phyloP scores from a whole-genome alignment of 1,140 invertebrate genomes.

The Gryon sp. region DNA sequence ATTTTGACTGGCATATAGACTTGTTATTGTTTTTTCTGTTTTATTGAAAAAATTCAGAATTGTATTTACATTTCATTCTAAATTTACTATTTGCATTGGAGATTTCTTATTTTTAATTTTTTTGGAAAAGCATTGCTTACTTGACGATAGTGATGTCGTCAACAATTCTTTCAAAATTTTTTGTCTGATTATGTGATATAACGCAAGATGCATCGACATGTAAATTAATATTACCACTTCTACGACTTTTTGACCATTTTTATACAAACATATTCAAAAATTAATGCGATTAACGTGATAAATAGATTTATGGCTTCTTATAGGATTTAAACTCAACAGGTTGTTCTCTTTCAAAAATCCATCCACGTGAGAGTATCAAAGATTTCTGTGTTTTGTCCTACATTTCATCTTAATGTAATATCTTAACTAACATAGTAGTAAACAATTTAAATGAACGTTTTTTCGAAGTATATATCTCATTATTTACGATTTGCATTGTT shows the following conservation, averaged over 20 bases:
- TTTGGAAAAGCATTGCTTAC: too few relatives aligned
- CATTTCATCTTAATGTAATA: too few relatives aligned
- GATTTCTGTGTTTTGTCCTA: conserved; percentile 28
- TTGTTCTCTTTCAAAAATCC: conserved; percentile 41
- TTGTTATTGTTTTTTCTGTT: too few relatives aligned
- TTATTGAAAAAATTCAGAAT: too few relatives aligned
- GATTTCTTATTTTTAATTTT: too few relatives aligned
- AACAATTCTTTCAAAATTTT: conserved; percentile 5
- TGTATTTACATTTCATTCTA: too few relatives aligned
- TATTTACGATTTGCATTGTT: too few relatives aligned
- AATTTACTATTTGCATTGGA: too few relatives aligned
- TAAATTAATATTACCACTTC: conserved; percentile 7
- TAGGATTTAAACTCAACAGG: conserved; percentile 77
- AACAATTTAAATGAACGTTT: too few relatives aligned
- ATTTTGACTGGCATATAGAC: too few relatives aligned
- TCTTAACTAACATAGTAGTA: too few relatives aligned
- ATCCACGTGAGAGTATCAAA: conserved; percentile 28
- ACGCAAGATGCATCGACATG: conserved; percentile 19
- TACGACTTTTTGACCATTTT: not conserved
- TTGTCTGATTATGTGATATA: conserved; percentile 26
- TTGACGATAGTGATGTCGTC: conserved; percentile 14
- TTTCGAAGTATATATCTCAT: too few relatives aligned
- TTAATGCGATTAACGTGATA: conserved; percentile 75
- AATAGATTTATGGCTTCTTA: conserved; percentile 75
- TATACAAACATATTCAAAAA: conserved; percentile 30